These are phyloP conservation scores for Poeciliopsis occidentalis DNA, from an alignment of 2,113 vertebrate species.

Conservation along the genomic window DNA sequence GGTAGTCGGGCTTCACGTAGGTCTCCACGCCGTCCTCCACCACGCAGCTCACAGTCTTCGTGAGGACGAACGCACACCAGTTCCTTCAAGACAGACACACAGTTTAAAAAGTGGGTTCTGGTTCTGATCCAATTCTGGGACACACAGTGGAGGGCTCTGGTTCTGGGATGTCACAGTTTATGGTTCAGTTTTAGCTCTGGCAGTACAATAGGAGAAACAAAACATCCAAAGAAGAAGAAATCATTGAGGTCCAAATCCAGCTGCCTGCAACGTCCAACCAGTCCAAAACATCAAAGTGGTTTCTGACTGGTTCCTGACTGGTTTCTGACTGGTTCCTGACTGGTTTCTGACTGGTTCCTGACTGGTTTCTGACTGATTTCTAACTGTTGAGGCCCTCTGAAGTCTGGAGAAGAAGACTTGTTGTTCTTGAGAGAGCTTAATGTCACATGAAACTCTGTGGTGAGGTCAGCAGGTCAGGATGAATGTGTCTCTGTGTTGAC, in stretches of 20 bases:
- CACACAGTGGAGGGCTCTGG: background rate
- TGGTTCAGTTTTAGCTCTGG: background rate
- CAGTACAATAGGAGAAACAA: background rate
- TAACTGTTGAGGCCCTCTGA: constrained; percentile 1
- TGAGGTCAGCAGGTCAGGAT: background rate
- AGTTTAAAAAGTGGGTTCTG: background rate
- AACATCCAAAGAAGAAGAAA: background rate
- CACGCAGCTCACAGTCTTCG: constrained; percentile 90
- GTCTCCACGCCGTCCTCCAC: constrained; percentile 94
- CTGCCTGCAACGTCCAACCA: too few relatives aligned
- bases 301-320: background rate
- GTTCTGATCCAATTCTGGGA: background rate
- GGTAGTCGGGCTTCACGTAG: constrained; percentile 91
- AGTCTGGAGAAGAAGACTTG: background rate
- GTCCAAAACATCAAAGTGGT: too few relatives aligned
- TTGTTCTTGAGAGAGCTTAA: constrained; percentile 13
- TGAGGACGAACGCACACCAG: constrained; percentile 93
- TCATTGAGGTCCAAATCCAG: too few relatives aligned
- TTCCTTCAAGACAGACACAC: constrained; percentile 79
- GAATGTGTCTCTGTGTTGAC: background rate
- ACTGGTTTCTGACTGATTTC: constrained; percentile 4
- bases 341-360: background rate
- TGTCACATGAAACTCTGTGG: constrained; percentile 14
- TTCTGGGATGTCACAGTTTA: background rate
- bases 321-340: too few relatives aligned